Base-by-base conservation (phyloP, 2,888 invertebrate species). In the Graphium colonna region DNA sequence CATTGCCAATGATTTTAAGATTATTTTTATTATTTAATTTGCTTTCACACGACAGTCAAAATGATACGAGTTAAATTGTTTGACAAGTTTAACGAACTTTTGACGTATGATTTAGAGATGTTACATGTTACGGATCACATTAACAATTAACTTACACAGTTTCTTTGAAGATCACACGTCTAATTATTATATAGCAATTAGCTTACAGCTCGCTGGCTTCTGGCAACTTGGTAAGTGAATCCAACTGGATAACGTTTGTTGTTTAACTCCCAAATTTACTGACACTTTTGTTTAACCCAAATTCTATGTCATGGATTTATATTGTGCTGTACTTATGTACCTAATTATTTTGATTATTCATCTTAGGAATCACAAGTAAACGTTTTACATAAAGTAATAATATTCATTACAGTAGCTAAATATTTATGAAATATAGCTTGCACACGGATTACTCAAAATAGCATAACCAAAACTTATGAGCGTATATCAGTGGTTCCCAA, bases 151-250 rank as follows among this genome's bases (percentile, higher is more conserved):
- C 60, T 63, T 57, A 57, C 57, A 54, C 56, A 55, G 53, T 60
- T 60, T 65, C 67, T 71, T 71, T 72, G 71, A 72, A 65, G 67
- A 63, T 69, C 61, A 67, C 61, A 64, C 68, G 61, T 66, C 60
- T 76, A 79, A 79, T 77, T 78, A 76, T 69, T 69, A 67, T 65
- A 64, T 61, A 68, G 71, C 71, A 74, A 76, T 75, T 77, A 71
- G 69, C 64, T 69, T 56, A 77, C 70, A 69, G 67, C 60, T 64
- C 62, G 71, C 56, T 65, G 70, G 63, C 59, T 73, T 65, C 64
- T 59, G 64, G 65, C 64, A 67, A 61, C 63, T 65, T 58, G 58
- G 60, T 65, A 57, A 67, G 72, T 71, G 75, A 71, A 69, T 68
- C 73, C 72, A 62, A 67, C 69, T 73, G 73, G 55, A 63, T 64